phyloP scores from a whole-genome alignment of 2,113 vertebrate species.

The Toxotes jaculatrix region DNA sequence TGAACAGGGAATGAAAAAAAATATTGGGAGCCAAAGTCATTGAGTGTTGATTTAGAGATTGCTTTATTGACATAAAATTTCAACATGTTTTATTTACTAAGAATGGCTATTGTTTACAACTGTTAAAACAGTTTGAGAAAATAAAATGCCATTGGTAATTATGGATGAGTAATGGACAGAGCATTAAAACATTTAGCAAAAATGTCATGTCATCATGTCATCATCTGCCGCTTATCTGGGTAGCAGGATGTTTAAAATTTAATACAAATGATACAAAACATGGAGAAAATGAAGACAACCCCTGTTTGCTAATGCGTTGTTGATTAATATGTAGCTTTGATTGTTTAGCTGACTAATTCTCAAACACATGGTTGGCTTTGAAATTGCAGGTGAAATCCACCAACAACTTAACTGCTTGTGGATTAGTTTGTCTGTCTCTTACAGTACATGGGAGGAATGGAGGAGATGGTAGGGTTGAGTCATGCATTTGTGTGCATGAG shows the following conservation, averaged over 20 bases:
- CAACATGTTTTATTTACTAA: constrained; percentile 7
- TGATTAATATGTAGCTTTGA: constrained; percentile 31
- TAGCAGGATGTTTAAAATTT: not conserved
- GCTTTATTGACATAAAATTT: constrained; percentile 22
- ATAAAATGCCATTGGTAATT: not conserved
- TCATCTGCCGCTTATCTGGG: no score
- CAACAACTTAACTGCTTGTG: constrained; percentile 42
- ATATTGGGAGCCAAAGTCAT: constrained; percentile 1
- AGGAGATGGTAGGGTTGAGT: constrained; percentile 40
- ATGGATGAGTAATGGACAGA: not conserved
- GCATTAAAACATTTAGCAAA: not conserved
- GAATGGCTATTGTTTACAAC: not conserved
- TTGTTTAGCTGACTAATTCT: constrained; percentile 7
- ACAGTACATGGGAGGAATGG: constrained; percentile 11
- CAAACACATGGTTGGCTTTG: constrained; percentile 21
- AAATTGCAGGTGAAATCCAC: constrained; percentile 46
- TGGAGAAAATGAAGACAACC: constrained; percentile 2
- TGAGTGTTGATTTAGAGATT: constrained; percentile 20
- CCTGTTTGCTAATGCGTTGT: constrained; percentile 3
- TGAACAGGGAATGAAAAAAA: constrained; percentile 35
- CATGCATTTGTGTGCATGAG: constrained; percentile 40
- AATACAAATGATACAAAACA: not conserved
- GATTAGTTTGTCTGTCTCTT: constrained; percentile 57
- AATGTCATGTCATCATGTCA: not conserved
- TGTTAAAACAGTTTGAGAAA: not conserved